Base-by-base conservation (phyloP, 2,113 vertebrate species). In the Charadrius vociferus region DNA sequence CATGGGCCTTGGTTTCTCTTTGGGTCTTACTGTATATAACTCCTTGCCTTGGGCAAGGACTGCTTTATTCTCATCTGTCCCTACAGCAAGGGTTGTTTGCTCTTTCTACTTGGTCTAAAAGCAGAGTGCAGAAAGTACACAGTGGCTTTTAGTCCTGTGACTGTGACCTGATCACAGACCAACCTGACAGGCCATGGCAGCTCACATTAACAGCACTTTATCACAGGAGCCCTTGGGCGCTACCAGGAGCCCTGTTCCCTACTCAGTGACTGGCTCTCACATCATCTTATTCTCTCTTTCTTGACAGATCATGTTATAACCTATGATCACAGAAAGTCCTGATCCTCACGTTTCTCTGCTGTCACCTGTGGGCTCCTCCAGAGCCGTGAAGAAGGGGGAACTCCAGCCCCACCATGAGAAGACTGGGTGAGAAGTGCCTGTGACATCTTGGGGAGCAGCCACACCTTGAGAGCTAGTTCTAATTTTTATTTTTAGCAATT, bases 211-310 rank as follows among this genome's bases (percentile, higher is more conserved):
- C 62, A 85, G 37, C 34, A 22, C 41, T 77, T 95, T 43, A 74
- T 82, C 94, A 82, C 77, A 75, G 77, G 77, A 95, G 81, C 73
- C 77, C 62, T 90, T 91, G 0, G 2, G 83, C 78, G 27, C 61
- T 74, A 56, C 61, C 59, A 65, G 68, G 78, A 91, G 91, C 74
- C 50, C 32, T 84, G 55, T 86, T 89, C 34, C 74, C 81, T 94
- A 3, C 68, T 58, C 90, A 84, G n/a, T 84, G 58, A 56, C 92
- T 90, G 94, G 85, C 87, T 96, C 92, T 97, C 94, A 94, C 63
- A 61, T 91, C 94, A 30, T 95, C 59, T 97, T 61, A 90, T 97
- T 97, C 86, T 97, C 92, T 97, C 93, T 97, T 97, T 97, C 96
- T 95, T 91, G 83, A 78, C 96, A 97, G 96, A 97, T 96, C 71